A percentile compares a stretch with the other conserved stretches of the same genome.
Conservation (phyloP, 2,113 vertebrate species). For the Malurus melanocephalus region DNA sequence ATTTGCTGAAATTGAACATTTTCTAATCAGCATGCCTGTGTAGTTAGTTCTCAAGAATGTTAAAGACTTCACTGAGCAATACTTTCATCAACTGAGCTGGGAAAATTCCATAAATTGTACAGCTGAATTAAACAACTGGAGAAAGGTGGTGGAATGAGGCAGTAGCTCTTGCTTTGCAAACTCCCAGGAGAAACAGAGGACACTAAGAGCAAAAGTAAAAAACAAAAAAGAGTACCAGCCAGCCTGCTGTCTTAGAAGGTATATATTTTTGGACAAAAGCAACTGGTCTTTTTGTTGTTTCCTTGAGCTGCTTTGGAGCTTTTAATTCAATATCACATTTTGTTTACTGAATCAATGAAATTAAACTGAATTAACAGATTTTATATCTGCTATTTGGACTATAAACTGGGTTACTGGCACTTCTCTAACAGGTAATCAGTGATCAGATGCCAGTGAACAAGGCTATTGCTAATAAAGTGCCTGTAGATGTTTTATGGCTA, state of each 20-base stretch:
- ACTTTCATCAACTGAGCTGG: background rate
- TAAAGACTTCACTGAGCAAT: background rate
- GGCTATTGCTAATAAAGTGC: background rate
- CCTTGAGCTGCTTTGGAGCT: background rate
- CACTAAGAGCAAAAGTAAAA: background rate
- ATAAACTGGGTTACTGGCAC: background rate
- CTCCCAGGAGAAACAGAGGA: background rate
- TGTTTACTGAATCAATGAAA: background rate
- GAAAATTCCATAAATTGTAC: background rate
- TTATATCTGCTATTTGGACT: background rate
- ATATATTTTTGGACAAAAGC: background rate
- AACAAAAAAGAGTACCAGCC: background rate
- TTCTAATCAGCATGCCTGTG: background rate
- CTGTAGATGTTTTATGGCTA: background rate
- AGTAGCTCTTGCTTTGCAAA: background rate
- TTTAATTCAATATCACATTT: background rate
- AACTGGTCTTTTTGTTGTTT: background rate
- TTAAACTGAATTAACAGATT: background rate
- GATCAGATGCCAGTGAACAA: background rate
- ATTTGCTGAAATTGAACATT: conserved; percentile 23
- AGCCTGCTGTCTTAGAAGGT: background rate
- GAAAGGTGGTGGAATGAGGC: background rate
- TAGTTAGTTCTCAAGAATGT: background rate
- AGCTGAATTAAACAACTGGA: background rate
- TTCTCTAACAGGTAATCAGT: background rate